Evolutionary conservation across 92 coral and sea anemone species (phyloP).

Genomic region (Palythoa caribaeorum): DNA sequence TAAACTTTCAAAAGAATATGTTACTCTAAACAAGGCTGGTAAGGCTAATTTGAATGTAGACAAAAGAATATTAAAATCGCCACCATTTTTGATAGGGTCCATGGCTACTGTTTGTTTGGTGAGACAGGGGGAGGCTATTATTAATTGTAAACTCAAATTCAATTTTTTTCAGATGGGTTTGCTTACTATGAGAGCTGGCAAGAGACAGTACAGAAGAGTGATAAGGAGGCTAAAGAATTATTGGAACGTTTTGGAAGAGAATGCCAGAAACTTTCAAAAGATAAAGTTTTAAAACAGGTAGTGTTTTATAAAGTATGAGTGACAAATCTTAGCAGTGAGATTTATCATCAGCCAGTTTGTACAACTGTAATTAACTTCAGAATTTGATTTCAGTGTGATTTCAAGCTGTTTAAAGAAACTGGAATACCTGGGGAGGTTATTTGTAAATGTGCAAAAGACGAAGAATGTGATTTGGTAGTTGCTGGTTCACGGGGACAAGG

Average conservation of each 20-base stretch:
- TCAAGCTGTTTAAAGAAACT: slow-evolving; percentile 84
- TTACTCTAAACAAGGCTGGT: no score
- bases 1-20: no score
- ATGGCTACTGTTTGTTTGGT: no score
- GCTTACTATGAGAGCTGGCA: slow-evolving; percentile 63
- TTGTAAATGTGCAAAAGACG: slow-evolving; percentile 82
- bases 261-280: slow-evolving; percentile 22
- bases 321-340: no score
- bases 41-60: no score
- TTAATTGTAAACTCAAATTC: not conserved
- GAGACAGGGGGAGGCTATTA: not conserved
- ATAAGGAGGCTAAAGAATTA: slow-evolving; percentile 48
- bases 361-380: no score
- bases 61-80: no score
- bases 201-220: slow-evolving; percentile 27
- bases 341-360: no score
- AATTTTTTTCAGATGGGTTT: slow-evolving; percentile 64
- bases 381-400: slow-evolving; percentile 58
- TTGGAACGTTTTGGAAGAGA: slow-evolving; percentile 44
- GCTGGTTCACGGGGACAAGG: slow-evolving; percentile 87
- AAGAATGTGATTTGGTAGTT: slow-evolving; percentile 56
- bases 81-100: no score
- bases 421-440: slow-evolving; percentile 81
- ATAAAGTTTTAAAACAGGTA: not conserved
- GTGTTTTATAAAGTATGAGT: not conserved